These are phyloP conservation scores for Sciaenops ocellatus DNA, from an alignment of 2,797 vertebrate genomes.

Conservation along the genomic window DNA sequence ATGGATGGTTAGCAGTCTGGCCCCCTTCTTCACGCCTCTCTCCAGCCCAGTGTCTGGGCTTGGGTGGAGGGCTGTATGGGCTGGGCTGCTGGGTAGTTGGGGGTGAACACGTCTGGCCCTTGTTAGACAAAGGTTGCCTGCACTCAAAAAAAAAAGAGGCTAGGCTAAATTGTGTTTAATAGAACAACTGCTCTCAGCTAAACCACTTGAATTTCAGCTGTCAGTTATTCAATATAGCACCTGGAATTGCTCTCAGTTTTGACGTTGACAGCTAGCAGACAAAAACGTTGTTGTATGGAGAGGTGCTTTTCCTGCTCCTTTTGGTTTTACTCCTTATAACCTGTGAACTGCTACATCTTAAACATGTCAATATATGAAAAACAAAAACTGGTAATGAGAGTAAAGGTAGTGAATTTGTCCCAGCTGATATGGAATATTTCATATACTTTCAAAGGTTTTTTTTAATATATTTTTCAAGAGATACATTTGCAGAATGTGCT, in stretches of 20 bases:
- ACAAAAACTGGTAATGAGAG: neutral
- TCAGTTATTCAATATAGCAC: conserved; percentile 35
- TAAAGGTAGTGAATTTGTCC: neutral
- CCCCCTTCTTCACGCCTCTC: conserved; percentile 68
- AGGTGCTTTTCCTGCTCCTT: conserved; percentile 9
- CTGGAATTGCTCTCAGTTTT: conserved; percentile 35
- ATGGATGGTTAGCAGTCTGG: conserved; percentile 80
- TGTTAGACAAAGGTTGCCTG: conserved; percentile 59
- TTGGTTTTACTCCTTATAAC: neutral
- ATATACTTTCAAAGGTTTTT: conserved; percentile 8
- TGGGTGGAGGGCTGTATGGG: conserved; percentile 44
- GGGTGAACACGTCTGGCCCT: conserved; percentile 45
- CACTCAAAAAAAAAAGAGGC: neutral
- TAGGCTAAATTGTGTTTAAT: conserved; percentile 23
- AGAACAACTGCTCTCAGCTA: conserved; percentile 13
- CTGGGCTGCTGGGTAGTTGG: conserved; percentile 33
- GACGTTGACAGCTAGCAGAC: conserved; percentile 36
- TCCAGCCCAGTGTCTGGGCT: conserved; percentile 61
- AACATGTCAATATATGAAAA: conserved; percentile 6
- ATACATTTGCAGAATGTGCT: neutral
- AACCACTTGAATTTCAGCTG: conserved; percentile 29
- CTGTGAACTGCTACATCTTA: neutral
- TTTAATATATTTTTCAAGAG: neutral
- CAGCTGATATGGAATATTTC: neutral
- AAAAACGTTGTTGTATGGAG: neutral